phyloP scores from a whole-genome alignment of 2,113 vertebrate genomes.

The Hydropotes inermis region DNA sequence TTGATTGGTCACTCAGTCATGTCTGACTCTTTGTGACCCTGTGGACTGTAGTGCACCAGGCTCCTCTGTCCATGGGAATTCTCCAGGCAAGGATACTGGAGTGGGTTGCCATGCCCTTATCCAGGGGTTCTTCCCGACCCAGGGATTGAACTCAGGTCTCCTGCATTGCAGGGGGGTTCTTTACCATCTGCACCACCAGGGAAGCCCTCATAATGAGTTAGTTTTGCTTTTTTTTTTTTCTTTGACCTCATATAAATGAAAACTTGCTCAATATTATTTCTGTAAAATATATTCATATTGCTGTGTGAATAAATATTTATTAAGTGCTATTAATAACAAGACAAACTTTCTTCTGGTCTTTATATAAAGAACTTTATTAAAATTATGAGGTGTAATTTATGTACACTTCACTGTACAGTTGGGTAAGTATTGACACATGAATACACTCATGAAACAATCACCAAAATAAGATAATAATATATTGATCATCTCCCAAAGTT shows the following conservation, averaged over 20 bases:
- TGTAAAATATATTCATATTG: not conserved
- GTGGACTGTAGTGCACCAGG: not conserved
- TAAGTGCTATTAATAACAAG: not conserved
- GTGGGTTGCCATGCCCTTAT: not conserved
- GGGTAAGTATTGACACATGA: not conserved
- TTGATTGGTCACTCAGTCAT: rapidly evolving
- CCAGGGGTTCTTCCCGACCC: not conserved
- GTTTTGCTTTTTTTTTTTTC: not conserved
- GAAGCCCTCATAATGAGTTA: not conserved
- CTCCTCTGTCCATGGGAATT: not conserved
- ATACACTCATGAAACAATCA: not conserved
- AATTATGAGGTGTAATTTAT: not conserved
- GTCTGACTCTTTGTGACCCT: rapidly evolving
- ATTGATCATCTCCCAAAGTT: not conserved
- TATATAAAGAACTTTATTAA: not conserved
- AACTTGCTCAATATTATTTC: not conserved
- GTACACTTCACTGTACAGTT: not conserved
- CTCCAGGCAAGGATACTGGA: not conserved
- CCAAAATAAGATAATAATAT: not conserved
- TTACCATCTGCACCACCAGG: not conserved
- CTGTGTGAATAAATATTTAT: not conserved
- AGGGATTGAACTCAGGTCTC: not conserved
- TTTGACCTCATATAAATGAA: not conserved
- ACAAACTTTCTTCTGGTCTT: not conserved
- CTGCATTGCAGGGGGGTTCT: not conserved